Conservation (phyloP, 92 coral and sea anemone species). For the Epizoanthus scotinus region DNA sequence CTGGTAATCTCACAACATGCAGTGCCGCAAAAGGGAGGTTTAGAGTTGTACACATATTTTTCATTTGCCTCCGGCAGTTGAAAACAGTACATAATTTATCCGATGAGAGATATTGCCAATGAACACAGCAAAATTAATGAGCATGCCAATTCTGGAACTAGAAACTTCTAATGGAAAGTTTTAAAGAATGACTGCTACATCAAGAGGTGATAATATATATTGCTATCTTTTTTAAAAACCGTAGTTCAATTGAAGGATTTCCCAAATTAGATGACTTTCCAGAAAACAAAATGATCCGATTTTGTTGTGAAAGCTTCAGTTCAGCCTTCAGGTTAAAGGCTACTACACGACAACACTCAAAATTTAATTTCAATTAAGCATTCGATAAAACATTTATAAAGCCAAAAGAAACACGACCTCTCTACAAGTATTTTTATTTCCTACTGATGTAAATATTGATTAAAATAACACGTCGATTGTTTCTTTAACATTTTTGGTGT, state of each 20-base stretch:
- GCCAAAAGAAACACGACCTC: conserved; percentile 19
- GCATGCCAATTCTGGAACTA: neutral
- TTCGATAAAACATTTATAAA: neutral
- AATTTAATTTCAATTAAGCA: conserved; percentile 19
- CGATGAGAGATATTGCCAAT: too few species aligned
- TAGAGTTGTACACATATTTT: too few species aligned
- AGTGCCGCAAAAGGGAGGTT: too few species aligned
- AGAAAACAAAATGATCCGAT: neutral
- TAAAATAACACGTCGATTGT: conserved; percentile 7
- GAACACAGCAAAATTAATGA: neutral
- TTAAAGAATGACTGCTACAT: too few species aligned
- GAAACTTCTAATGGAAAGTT: neutral
- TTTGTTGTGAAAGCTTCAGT: neutral
- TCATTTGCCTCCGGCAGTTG: too few species aligned
- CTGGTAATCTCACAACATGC: too few species aligned
- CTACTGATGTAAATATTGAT: conserved; percentile 32
- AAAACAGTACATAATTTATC: too few species aligned
- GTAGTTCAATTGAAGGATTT: too few species aligned
- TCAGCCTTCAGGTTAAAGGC: neutral
- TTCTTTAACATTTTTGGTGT: conserved; percentile 11
- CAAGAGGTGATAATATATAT: too few species aligned
- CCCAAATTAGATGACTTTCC: too few species aligned
- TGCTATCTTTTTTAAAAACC: too few species aligned
- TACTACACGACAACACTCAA: neutral
- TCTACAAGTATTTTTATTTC: conserved; percentile 16